Evolutionary conservation across 2,113 vertebrate species (phyloP).

Genomic region (Hippocampus mohnikei): DNA sequence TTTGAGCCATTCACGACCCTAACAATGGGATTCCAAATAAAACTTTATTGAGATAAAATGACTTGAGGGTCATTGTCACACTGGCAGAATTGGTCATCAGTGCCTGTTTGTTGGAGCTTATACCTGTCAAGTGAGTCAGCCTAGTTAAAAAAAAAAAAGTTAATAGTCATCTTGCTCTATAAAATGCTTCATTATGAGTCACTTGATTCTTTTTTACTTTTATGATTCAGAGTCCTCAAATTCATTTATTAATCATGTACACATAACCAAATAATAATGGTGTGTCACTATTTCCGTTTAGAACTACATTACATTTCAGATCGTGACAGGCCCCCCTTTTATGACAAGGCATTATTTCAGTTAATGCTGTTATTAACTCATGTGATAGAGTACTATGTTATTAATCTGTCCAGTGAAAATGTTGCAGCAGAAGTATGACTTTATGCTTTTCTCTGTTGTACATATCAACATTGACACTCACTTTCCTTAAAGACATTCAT

Average conservation of each 20-base stretch:
- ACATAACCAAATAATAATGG: neutral
- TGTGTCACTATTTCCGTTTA: neutral
- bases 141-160: constrained; percentile 18
- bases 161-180: neutral
- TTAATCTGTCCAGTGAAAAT: neutral
- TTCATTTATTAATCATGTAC: neutral
- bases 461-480: neutral
- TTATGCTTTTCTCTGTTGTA: neutral
- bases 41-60: constrained; percentile 25
- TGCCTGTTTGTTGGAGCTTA: constrained; percentile 9
- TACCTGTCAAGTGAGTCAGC: constrained; percentile 27
- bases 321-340: neutral
- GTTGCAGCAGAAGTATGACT: neutral
- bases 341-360: neutral
- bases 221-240: neutral
- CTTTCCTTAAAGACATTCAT: neutral
- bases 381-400: neutral
- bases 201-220: no score
- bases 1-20: constrained; percentile 22
- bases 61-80: constrained; percentile 43
- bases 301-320: neutral
- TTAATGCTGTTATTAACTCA: neutral
- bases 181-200: neutral
- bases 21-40: constrained; percentile 39
- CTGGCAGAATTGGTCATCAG: constrained; percentile 33